Base-by-base conservation (phyloP, 2,113 vertebrate genomes). In the Scomber colias region DNA sequence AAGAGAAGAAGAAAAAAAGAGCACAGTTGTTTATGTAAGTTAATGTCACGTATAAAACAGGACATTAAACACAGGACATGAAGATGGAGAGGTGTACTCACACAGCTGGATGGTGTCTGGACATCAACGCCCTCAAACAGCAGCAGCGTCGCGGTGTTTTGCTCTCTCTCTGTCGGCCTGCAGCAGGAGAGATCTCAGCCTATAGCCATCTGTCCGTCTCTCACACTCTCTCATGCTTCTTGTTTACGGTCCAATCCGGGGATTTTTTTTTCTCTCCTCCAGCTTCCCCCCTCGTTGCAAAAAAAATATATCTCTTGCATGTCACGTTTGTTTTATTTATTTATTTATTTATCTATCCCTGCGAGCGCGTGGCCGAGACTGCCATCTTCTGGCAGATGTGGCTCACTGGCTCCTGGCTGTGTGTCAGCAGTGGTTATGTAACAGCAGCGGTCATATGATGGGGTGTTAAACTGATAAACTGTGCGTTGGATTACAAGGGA, bases 241-340 rank as follows among this genome's bases (percentile, higher is more conserved):
- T 89, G 90, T 93, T 91, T 91, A 88, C 88, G 13, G 75, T 73
- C 72, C 65, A 27, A 88, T 87, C 88, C 87, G 71, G 89, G 89
- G 81, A 81, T 82, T 88, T 83, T 64, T 73, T 44, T 40, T 40
- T 40, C 35, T 40, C 31, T 35, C 7, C 35, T 40, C 8, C 65
- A 14, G 35, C 69, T 31, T 14, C 64, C 35, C 64, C 35, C 62
- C 72, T 86, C 80, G 16, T 40, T 19, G 80, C 61, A 57, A 49
- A 68, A 55, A 27, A 53, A 4, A 57, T 57, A n/a, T 75, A 14
- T 75, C 16, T 17, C 35, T 64, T 27, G 5, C 16, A 59, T 54
- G 71, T 8, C 31, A 2, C 9, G 14, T 17, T 84, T 53, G 53
- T 84, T 27, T 66, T 76, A 17, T 73, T 68, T 70, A 16, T 84